phyloP scores from a whole-genome alignment of 2,888 invertebrate genomes.

The Drosophila borealis region DNA sequence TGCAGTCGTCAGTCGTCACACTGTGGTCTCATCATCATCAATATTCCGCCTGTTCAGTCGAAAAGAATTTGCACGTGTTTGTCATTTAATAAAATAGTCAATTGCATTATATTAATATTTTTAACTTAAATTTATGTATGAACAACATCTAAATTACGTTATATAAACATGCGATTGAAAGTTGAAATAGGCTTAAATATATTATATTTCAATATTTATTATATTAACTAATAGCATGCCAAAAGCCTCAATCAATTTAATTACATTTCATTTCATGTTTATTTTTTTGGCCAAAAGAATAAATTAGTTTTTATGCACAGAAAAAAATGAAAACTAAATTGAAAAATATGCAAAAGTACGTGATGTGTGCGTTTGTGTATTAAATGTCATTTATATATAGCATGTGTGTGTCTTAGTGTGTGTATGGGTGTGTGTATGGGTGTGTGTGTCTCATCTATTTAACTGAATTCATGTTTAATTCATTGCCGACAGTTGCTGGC shows the following conservation, averaged over 20 bases:
- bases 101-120: neutral
- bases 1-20: slow-evolving; percentile 78
- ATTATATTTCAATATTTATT: neutral
- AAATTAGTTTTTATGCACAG: slow-evolving; percentile 1
- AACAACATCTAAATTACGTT: slow-evolving; percentile 10
- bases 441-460: slow-evolving; percentile 19
- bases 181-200: neutral
- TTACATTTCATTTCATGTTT: neutral
- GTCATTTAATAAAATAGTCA: slow-evolving; percentile 15
- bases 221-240: slow-evolving; percentile 3
- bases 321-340: slow-evolving; percentile 14
- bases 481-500: slow-evolving; percentile 27
- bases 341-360: slow-evolving; percentile 22
- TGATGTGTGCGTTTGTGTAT: slow-evolving; percentile 7
- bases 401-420: slow-evolving; percentile 7
- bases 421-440: neutral
- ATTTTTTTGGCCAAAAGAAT: slow-evolving; percentile 9
- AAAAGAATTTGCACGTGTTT: slow-evolving; percentile 23
- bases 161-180: slow-evolving; percentile 7
- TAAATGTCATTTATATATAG: slow-evolving; percentile 4
- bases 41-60: slow-evolving; percentile 83
- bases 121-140: neutral
- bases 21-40: slow-evolving; percentile 85
- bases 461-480: slow-evolving; percentile 34
- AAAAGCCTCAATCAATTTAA: slow-evolving; percentile 7